Conservation (phyloP, 2,113 vertebrate genomes). For the Numida meleagris region DNA sequence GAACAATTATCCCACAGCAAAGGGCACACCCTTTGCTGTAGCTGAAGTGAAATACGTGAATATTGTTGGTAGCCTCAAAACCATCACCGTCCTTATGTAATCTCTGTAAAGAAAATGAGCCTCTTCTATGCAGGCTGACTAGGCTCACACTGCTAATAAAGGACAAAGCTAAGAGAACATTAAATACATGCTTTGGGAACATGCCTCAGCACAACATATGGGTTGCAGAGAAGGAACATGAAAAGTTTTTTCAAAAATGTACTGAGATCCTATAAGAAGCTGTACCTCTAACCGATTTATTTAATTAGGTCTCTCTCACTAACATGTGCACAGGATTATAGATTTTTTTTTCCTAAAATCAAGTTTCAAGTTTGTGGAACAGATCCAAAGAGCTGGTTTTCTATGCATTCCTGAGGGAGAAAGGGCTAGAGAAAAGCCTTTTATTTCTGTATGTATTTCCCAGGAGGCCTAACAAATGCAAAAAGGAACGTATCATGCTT, state of each 20-base stretch:
- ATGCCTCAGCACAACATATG: neutral
- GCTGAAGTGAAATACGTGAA: neutral
- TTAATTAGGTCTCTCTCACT: neutral
- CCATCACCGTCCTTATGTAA: neutral
- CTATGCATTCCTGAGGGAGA: conserved; percentile 59
- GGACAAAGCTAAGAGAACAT: neutral
- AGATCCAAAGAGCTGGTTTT: conserved; percentile 52
- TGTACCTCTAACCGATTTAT: neutral
- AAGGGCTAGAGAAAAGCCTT: conserved; percentile 60
- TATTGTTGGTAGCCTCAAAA: neutral
- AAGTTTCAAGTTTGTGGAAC: conserved; percentile 36
- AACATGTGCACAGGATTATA: conserved; percentile 10
- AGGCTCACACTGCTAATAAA: neutral
- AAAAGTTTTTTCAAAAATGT: neutral
- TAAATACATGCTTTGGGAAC: neutral
- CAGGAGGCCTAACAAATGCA: conserved; percentile 62
- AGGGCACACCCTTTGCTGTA: neutral
- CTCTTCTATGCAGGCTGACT: neutral
- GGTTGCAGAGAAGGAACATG: neutral
- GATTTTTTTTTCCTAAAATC: neutral
- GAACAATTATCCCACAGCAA: neutral
- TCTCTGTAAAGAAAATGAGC: neutral
- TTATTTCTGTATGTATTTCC: conserved; percentile 69
- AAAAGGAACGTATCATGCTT: conserved; percentile 45
- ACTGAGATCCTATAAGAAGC: neutral